Evolutionary conservation across 2,888 invertebrate species (phyloP), one percentile per base, ranked within the genome.

Genomic region (Carabus problematicus): DNA sequence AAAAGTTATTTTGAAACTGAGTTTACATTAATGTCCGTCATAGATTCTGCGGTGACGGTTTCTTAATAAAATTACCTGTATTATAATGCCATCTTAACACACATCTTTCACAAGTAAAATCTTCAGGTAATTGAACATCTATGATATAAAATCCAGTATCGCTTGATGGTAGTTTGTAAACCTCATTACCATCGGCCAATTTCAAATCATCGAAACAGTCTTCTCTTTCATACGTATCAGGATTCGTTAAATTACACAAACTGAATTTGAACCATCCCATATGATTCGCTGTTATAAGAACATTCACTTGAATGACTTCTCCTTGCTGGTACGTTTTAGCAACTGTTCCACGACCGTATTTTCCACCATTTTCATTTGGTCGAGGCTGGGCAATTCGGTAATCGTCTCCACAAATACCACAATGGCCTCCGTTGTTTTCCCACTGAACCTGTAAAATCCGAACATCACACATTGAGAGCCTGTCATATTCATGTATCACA

Each of bases 381-480:
- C 87, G 79, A 0, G 87, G 87, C 42, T 73, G 77, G 0, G 77
- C 62, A 1, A 77, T 19, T 1, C 79, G 76, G 71, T 81, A 86
- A 70, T 82, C 77, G 75, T 87, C 87, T 1, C 87, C 87, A 72
- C 87, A 88, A 0, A 82, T 72, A 0, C 87, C 87, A 72, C 87
- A 88, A 59, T 79, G 80, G 1, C 85, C 86, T 1, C 74, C 76
- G 70, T 84, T 79, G 18, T 74, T 71, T 3, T 74, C 41, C 77
- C 83, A 84, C 78, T 85, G 86, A 14, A 75, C 72, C 83, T 83
- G 70, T 3, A 67, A 61, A 55, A 64, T 58, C 9, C 3, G 6
- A 29, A 29, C 29, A 29, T 29, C 29, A 3, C 29, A 29, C 6
- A 29, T 29, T 29, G 6, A 29, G 29, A 6, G 29, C 6, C 6